Percentiles rank a stretch among this genome's conserved stretches.
Conservation (phyloP, 2,888 invertebrate genomes). For the Marasmarcha lunaedactyla region DNA sequence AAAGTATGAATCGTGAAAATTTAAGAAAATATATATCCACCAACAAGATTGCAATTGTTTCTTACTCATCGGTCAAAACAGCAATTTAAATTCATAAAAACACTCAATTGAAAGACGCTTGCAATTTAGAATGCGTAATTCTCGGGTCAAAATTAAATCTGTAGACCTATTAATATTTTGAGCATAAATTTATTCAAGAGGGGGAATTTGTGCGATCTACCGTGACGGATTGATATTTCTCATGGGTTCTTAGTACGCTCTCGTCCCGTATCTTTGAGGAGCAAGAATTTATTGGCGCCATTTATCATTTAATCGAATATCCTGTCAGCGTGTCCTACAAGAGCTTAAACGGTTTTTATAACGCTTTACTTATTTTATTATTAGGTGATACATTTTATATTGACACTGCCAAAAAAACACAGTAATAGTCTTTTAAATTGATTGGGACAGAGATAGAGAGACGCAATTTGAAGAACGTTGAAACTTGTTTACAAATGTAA, state of each 20-base stretch:
- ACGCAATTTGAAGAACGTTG: too few relatives aligned
- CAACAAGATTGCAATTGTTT: too few relatives aligned
- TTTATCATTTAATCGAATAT: conserved; percentile 52
- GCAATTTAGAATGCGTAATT: neutral
- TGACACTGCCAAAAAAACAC: too few relatives aligned
- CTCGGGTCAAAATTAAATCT: neutral
- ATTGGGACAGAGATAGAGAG: too few relatives aligned
- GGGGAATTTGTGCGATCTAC: conserved; percentile 14
- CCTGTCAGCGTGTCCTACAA: conserved; percentile 18
- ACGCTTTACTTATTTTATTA: conserved; percentile 4
- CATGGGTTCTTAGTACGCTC: conserved; percentile 41
- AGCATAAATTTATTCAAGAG: conserved; percentile 34
- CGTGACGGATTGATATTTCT: conserved; percentile 56
- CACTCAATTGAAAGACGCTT: conserved; percentile 18
- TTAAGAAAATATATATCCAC: too few relatives aligned
- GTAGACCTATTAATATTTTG: conserved; percentile 16
- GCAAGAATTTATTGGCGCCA: conserved; percentile 50
- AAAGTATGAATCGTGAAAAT: too few relatives aligned
- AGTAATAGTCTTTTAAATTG: too few relatives aligned
- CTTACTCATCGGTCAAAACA: too few relatives aligned
- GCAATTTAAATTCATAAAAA: too few relatives aligned
- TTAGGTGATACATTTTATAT: too few relatives aligned
- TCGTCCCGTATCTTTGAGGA: conserved; percentile 44
- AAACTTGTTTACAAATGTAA: too few relatives aligned
- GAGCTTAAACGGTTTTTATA: conserved; percentile 5